phyloP scores from a whole-genome alignment of 2,888 invertebrate genomes.

The Ashinkailepas kermadecensis region DNA sequence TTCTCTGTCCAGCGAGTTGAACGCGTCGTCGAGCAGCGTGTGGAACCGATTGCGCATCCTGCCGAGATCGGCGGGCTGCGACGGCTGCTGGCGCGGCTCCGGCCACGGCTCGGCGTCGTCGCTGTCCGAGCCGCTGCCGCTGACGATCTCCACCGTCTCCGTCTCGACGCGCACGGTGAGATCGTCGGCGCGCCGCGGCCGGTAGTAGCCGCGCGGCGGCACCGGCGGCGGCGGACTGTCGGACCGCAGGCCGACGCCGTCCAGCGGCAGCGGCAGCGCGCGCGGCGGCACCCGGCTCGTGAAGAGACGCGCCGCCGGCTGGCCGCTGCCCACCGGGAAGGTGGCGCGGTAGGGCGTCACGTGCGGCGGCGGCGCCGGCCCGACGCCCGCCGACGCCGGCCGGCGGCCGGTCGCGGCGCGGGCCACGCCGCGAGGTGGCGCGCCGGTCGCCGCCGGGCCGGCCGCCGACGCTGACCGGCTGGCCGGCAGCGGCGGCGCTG shows the following conservation, averaged over 20 bases:
- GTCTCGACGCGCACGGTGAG: slow-evolving; percentile 2
- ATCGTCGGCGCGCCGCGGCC: not conserved
- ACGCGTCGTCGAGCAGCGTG: slow-evolving; percentile 69
- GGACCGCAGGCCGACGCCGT: not conserved
- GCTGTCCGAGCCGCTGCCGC: not conserved
- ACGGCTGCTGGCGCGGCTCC: slow-evolving; percentile 12
- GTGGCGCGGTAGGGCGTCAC: slow-evolving; percentile 1
- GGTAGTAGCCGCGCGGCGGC: slow-evolving; percentile 2
- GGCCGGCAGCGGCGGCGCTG: not conserved
- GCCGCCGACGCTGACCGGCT: not conserved
- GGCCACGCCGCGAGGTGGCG: not conserved
- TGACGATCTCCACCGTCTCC: slow-evolving; percentile 8
- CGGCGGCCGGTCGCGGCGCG: not conserved
- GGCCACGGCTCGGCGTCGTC: not conserved
- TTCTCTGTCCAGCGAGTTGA: slow-evolving; percentile 49
- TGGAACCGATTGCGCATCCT: slow-evolving; percentile 60
- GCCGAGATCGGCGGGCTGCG: slow-evolving; percentile 29
- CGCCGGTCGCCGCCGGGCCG: not conserved
- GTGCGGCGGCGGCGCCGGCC: not conserved
- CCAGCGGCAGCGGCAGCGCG: slow-evolving; percentile 11
- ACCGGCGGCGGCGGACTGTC: slow-evolving; percentile 7
- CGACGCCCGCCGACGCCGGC: not conserved
- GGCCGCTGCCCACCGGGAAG: not conserved
- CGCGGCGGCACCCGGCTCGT: not conserved
- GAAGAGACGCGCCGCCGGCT: not conserved